Conservation (phyloP, 2,113 vertebrate species). For the Petrocephalus zakoni region DNA sequence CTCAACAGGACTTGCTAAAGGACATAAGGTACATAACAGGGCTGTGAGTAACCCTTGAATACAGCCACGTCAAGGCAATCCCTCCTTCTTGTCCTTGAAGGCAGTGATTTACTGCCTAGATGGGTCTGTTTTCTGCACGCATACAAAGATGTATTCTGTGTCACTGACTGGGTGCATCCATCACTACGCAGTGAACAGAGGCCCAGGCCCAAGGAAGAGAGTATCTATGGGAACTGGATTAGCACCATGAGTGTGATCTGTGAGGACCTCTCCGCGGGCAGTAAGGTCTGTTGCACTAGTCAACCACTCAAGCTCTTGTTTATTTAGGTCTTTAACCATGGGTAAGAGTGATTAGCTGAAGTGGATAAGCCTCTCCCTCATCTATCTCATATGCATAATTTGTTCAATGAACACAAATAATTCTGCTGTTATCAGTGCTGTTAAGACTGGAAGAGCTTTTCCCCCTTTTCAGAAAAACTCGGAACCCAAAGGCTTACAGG, state of each 20-base stretch:
- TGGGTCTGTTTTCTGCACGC: neutral
- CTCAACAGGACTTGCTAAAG: conserved; percentile 55
- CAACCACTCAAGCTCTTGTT: neutral
- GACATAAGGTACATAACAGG: conserved; percentile 53
- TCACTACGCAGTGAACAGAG: conserved; percentile 44
- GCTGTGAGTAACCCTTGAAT: neutral
- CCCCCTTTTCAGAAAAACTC: conserved; percentile 5
- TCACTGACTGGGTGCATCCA: neutral
- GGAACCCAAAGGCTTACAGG: neutral
- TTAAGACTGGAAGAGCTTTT: neutral
- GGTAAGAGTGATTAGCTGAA: neutral
- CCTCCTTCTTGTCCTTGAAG: neutral
- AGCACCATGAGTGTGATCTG: conserved; percentile 60
- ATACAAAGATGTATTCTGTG: neutral
- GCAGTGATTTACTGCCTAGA: neutral
- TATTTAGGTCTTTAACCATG: neutral
- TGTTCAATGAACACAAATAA: neutral
- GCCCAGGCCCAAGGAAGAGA: conserved; percentile 50
- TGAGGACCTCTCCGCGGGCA: conserved; percentile 47
- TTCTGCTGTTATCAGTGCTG: neutral
- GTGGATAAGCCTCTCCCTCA: neutral
- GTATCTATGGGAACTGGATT: conserved; percentile 65
- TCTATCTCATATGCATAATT: neutral
- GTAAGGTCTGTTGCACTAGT: conserved; percentile 36
- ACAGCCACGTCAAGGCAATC: neutral